A percentile compares a stretch with the other conserved stretches of the same genome.
Conservation (phyloP, 2,888 invertebrate species). For the Linnaemya tessellans region DNA sequence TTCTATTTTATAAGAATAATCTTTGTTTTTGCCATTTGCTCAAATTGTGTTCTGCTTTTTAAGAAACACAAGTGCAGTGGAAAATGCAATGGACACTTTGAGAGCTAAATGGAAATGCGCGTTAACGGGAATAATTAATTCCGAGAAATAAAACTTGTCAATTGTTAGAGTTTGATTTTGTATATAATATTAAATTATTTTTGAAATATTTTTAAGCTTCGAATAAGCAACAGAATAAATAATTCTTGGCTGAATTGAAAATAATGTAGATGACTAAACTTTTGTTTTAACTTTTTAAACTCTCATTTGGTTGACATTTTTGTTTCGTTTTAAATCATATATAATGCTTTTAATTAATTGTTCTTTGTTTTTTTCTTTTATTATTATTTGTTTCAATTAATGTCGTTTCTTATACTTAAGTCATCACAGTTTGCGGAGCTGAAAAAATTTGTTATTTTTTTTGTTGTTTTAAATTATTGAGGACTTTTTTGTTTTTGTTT, state of each 20-base stretch:
- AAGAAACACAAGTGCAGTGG: too few relatives aligned
- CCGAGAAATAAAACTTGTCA: too few relatives aligned
- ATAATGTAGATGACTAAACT: conserved; percentile 48
- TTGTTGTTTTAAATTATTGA: conserved; percentile 74
- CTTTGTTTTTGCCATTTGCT: too few relatives aligned
- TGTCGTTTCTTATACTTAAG: conserved; percentile 83
- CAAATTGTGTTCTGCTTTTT: too few relatives aligned
- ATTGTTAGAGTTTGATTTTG: too few relatives aligned
- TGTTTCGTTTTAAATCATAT: conserved; percentile 58
- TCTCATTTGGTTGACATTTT: conserved; percentile 47
- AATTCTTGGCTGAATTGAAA: conserved; percentile 43
- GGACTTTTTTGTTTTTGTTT: conserved; percentile 66
- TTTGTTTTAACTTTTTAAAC: conserved; percentile 32
- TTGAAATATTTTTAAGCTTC: neutral
- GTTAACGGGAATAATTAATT: too few relatives aligned
- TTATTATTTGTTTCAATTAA: conserved; percentile 77
- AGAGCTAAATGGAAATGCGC: too few relatives aligned
- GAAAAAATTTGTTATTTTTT: conserved; percentile 79
- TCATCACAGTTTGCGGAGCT: conserved; percentile 84
- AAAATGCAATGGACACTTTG: too few relatives aligned
- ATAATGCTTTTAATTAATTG: conserved; percentile 46
- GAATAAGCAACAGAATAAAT: conserved; percentile 14
- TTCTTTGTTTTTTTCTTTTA: conserved; percentile 59
- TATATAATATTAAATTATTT: neutral
- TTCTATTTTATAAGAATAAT: too few relatives aligned